Percentiles rank a stretch among this genome's conserved stretches.
Conservation (phyloP, 2,113 vertebrate genomes). For the Sporophila hypoxantha region DNA sequence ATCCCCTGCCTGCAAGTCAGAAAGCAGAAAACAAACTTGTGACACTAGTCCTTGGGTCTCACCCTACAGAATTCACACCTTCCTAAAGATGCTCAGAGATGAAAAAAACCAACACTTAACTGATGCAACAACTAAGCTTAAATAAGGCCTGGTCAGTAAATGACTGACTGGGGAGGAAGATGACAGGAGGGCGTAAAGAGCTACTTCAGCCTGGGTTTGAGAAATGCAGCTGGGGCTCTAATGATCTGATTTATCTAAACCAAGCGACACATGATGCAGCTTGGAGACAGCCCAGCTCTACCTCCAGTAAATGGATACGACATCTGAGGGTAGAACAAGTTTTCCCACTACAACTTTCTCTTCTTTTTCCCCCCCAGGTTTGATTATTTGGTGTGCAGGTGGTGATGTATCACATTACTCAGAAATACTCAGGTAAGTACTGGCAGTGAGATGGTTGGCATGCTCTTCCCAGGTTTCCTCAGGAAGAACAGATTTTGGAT, state of each 20-base stretch:
- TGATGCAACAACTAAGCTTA: background rate
- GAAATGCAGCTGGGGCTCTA: background rate
- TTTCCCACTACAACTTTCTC: background rate
- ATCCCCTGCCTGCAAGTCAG: conserved; percentile 80
- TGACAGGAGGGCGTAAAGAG: background rate
- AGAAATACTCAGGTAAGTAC: background rate
- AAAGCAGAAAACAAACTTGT: conserved; percentile 33
- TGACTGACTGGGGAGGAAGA: background rate
- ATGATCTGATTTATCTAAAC: background rate
- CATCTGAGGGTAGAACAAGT: background rate
- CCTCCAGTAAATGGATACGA: background rate
- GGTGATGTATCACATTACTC: background rate
- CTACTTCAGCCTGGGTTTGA: background rate
- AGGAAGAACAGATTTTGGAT: background rate
- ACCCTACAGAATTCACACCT: background rate
- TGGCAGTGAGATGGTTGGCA: background rate
- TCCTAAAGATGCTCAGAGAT: background rate
- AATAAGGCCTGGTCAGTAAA: background rate
- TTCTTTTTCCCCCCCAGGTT: background rate
- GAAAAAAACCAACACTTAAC: background rate
- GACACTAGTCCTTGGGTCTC: background rate
- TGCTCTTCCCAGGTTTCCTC: background rate
- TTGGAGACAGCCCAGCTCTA: background rate
- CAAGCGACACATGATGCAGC: background rate
- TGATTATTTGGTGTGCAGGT: background rate